Base-by-base conservation (phyloP, 2,888 invertebrate genomes). In the Pristionchus japonicus region DNA sequence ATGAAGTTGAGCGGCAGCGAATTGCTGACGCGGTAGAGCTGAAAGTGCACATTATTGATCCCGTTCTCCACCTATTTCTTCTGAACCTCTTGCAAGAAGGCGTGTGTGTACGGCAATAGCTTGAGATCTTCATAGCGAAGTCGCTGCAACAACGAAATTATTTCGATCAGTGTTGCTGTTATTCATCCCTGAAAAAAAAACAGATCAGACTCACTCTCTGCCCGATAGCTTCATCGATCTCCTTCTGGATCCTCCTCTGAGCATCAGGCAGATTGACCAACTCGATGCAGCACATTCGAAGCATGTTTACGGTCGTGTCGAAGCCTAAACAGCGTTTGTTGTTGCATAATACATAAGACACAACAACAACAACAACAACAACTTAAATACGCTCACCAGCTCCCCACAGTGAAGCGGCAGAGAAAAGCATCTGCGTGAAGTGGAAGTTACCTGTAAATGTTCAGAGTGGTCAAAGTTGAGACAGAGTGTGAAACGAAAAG, bases 301-400 rank as follows among this genome's bases (percentile, higher is more conserved):
- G 87, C 11, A 90, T 90, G 61, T 89, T 91, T 15, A 91, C 90
- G 34, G 91, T 91, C 3, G 91, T 91, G 74, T 91, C 91, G 89
- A 91, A 90, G 47, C 91, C 91, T 74, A 90, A n/a, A n/a, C n/a
- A n/a, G n/a, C 91, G 27, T 31, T 31, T 31, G 4, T 6, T 9
- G 9, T 27, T 31, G 20, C 57, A 57, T 15, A 57, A 57, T 23
- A 15, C 9, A 57, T 6, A 23, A 4, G 20, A 20, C 4, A 23
- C 70, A 34, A 70, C 1, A 34, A 67, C 17, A 49, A 49, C 9
- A 47, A 47, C 47, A 47, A 47, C 6, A 6, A 47, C 6, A 49
- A 49, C 13, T 49, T 3, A 49, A 49, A 3, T 3, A 49, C 15
- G 3, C 70, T 17, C 15, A 70, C 70, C 83, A 1, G 83, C 83